These are phyloP conservation scores for Mormyrus lacerda DNA, from an alignment of 2,113 vertebrate species.

Conservation along the genomic window DNA sequence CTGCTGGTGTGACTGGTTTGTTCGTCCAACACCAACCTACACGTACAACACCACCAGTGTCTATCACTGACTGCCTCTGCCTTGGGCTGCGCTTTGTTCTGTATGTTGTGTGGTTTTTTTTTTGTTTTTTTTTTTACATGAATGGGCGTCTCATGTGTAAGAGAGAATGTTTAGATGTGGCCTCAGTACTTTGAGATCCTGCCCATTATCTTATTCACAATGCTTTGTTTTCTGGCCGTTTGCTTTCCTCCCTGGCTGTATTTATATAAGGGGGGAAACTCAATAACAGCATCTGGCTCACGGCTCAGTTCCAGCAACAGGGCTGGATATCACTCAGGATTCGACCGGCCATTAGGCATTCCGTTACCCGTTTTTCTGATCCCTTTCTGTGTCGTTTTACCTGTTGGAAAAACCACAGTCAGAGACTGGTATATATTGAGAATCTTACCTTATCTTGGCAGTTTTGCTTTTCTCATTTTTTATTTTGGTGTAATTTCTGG, in stretches of 20 bases:
- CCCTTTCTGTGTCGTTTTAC: background rate
- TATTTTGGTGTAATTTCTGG: background rate
- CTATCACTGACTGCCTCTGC: background rate
- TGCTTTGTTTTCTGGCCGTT: slow-evolving; percentile 10
- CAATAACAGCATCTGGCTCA: background rate
- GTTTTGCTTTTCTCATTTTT: background rate
- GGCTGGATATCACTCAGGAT: slow-evolving; percentile 10
- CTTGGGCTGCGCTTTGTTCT: background rate
- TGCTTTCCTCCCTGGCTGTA: background rate
- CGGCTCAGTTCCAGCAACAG: background rate
- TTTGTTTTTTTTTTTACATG: background rate
- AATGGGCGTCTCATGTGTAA: background rate
- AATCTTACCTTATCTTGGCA: background rate
- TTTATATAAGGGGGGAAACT: background rate
- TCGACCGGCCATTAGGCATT: background rate
- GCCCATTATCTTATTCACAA: background rate
- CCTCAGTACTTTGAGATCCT: background rate
- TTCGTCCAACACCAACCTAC: background rate
- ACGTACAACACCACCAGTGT: background rate
- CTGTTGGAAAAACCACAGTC: background rate
- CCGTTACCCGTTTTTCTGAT: background rate
- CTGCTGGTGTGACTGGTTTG: slow-evolving; percentile 3
- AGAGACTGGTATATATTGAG: background rate
- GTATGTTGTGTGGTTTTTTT: background rate
- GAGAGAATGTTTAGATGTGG: background rate